Evolutionary conservation across 2,113 vertebrate genomes (phyloP), one percentile per base, ranked within the genome.

Genomic region (Thunnus maccoyii): DNA sequence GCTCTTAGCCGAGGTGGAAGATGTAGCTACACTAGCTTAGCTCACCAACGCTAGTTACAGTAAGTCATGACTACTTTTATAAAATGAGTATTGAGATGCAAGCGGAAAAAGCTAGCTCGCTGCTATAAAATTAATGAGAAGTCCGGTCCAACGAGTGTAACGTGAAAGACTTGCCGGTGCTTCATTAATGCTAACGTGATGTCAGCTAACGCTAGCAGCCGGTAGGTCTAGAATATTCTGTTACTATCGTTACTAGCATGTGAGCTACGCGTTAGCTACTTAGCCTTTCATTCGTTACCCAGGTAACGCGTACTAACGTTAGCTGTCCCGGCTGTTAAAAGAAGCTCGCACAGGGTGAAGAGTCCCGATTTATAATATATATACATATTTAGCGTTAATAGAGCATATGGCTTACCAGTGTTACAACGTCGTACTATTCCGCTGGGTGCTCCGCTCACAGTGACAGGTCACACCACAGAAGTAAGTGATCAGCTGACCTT

Each of bases 161-260:
- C 9, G 16, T 1, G 1, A 3, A 4, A 9, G 6, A 15, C 2
- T 8, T 3, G 0, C 9, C 2, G 16, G 36, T 44, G 63, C 18
- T 73, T 46, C 32, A 46, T 22, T 10, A 12, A 57, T 20, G 22
- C 16, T 76, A 70, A 41, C 9, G 8, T 15, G 1, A 44, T 3
- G 44, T n/a, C 5, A 15, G 72, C 71, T 82, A 82, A 10, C n/a
- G 30, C 27, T 72, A 85, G 70, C 56, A 44, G 84, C 86, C 89
- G 75, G 85, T 83, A 41, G 47, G 9, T 93, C 92, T 81, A 87
- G 93, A 94, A 94, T 46, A 61, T 93, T 94, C 91, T 60, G 85
- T 90, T 90, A 76, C 90, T 79, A 92, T 92, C 84, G 78, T 91
- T 89, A 88, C 90, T 92, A 91, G 90, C 86, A 80, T 75, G 65